A percentile compares a stretch with the other conserved stretches of the same genome.
These are phyloP conservation scores for Chrysochloris asiatica DNA, from an alignment of 2,113 vertebrate species.

Conservation along the genomic window DNA sequence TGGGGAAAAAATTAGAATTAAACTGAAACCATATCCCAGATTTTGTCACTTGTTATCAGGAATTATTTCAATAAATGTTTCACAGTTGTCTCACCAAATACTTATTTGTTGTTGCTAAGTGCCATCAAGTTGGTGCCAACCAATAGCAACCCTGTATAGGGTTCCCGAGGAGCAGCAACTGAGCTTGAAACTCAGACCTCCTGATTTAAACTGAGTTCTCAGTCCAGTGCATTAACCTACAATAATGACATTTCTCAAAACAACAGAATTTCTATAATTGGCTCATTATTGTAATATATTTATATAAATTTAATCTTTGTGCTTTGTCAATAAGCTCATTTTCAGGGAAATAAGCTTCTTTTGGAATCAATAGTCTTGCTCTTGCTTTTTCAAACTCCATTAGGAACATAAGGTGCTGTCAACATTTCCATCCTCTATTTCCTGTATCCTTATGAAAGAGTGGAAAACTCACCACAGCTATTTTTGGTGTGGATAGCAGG, in stretches of 20 bases:
- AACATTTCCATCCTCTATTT: neutral
- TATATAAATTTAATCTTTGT: too few species aligned
- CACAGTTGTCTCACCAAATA: too few species aligned
- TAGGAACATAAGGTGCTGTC: neutral
- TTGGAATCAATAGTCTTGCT: neutral
- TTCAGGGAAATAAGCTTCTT: neutral
- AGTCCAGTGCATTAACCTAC: too few species aligned
- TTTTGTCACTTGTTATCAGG: neutral
- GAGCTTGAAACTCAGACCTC: too few species aligned
- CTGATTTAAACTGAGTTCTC: too few species aligned
- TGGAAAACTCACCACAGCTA: neutral
- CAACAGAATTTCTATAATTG: too few species aligned
- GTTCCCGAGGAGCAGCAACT: too few species aligned
- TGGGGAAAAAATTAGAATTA: neutral
- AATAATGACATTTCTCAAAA: neutral
- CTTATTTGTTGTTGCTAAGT: too few species aligned
- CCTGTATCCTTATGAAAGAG: neutral
- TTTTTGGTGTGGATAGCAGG: neutral
- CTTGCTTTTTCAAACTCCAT: neutral
- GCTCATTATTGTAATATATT: too few species aligned
- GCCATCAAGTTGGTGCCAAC: too few species aligned
- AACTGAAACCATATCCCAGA: neutral
- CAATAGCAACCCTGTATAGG: too few species aligned
- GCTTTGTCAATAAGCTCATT: neutral
- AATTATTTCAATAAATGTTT: neutral